Evolutionary conservation across 2,888 invertebrate genomes (phyloP).

Genomic region (Amiota communis): DNA sequence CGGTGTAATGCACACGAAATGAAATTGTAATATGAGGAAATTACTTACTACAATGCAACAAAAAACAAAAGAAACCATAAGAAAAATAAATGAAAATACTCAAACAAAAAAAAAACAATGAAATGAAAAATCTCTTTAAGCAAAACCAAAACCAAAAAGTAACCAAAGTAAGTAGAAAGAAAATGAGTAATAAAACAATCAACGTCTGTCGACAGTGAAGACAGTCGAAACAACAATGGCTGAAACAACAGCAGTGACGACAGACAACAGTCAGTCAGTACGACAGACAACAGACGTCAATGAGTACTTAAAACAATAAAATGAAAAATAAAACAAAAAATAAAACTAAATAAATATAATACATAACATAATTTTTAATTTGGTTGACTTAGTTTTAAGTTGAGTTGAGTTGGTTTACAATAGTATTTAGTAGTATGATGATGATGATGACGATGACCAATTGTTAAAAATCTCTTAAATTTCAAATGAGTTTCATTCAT

Average conservation of each 20-base stretch:
- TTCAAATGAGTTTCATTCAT: neutral
- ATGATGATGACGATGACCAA: too few species aligned
- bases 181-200: slow-evolving; percentile 23
- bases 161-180: neutral
- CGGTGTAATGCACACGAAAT: slow-evolving; percentile 18
- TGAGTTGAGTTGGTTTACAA: slow-evolving; percentile 6
- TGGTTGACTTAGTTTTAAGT: slow-evolving; percentile 1
- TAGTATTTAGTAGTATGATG: too few species aligned
- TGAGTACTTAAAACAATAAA: slow-evolving; percentile 27
- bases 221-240: too few species aligned
- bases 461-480: neutral
- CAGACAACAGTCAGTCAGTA: too few species aligned
- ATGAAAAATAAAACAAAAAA: neutral
- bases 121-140: slow-evolving; percentile 2
- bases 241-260: too few species aligned
- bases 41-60: slow-evolving; percentile 18
- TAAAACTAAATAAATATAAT: slow-evolving; percentile 11
- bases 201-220: slow-evolving; percentile 9
- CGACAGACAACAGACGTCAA: neutral
- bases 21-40: slow-evolving; percentile 32
- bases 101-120: slow-evolving; percentile 9
- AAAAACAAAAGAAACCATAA: neutral
- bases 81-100: neutral
- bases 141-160: neutral
- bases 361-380: slow-evolving; percentile 19